Conservation (phyloP, 2,113 vertebrate genomes). For the Tachuris rubrigastra region DNA sequence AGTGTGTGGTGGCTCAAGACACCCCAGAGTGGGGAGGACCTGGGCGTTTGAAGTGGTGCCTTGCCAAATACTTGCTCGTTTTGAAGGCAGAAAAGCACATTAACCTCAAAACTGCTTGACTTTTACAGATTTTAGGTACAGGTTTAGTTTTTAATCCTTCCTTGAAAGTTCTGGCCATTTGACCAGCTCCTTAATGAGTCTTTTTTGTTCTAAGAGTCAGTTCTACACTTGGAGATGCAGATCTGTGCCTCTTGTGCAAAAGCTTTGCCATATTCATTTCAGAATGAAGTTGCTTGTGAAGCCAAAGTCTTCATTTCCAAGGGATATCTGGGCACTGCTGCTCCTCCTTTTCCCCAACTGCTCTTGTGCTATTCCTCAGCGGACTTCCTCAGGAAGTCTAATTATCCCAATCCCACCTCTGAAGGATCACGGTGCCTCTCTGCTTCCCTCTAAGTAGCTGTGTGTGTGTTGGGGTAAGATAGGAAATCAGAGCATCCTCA, state of each 20-base stretch:
- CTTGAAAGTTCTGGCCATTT: not conserved
- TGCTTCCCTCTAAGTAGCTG: not conserved
- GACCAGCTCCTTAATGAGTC: not conserved
- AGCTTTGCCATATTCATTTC: not conserved
- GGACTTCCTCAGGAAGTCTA: not conserved
- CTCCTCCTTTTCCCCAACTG: not conserved
- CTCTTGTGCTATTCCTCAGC: not conserved
- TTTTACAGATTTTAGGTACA: not conserved
- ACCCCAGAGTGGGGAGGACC: not conserved
- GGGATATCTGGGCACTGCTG: not conserved
- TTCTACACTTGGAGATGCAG: not conserved
- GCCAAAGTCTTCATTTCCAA: not conserved
- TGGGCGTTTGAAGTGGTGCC: not conserved
- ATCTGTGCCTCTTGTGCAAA: not conserved
- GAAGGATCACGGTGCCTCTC: fast-evolving
- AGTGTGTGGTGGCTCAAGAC: not conserved
- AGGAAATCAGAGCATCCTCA: not conserved
- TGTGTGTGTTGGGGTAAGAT: not conserved
- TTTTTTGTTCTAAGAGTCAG: not conserved
- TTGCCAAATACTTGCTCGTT: not conserved
- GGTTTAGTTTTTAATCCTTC: not conserved
- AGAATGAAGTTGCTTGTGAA: not conserved
- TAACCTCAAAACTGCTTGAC: not conserved
- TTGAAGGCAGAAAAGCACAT: not conserved
- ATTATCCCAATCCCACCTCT: not conserved